Base-by-base conservation (phyloP, 2,113 vertebrate genomes). In the Proteles cristata region DNA sequence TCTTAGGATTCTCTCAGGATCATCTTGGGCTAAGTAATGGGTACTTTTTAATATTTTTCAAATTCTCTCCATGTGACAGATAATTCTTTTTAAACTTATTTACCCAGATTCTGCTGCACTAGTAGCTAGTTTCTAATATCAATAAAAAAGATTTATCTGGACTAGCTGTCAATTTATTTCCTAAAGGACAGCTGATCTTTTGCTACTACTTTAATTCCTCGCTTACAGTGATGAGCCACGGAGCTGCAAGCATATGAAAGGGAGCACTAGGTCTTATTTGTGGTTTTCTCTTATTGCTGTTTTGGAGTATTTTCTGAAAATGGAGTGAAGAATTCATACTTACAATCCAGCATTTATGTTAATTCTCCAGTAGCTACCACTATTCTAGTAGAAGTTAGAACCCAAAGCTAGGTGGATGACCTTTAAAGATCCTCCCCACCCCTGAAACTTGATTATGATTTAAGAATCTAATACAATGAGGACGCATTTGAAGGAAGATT, bases 261-360 rank as follows among this genome's bases (percentile, higher is more conserved):
- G 76, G 17, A 68, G 71, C 9, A 48, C 25, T 23, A 25, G 31
- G n/a, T 74, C 45, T 73, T 68, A 33, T 25, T 35, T 88, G 33
- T 90, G 16, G 45, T 53, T 95, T 94, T 74, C 10, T 69, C 43
- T 53, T 69, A n/a, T 25, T 77, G 26, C 0, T 73, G 2, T 80
- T 93, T 83, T 61, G 58, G 66, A 94, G 77, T 39, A 33, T 71
- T 93, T 90, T 81, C 31, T 88, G 39, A 96, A 90, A 96, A 71
- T 17, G 8, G 2, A 66, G 19, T 89, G 23, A 92, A 71, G 58
- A 88, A 77, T 81, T 0, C n/a, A 53, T 66, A 11, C 12, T 65
- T 95, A 61, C 95, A 97, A 88, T 48, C 2, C 50, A 94, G 23
- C n/a, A 28, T 63, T 83, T 96, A 63, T 79, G 68, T 80, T 48